Evolutionary conservation across 2,113 vertebrate genomes (phyloP), one percentile per base, ranked within the genome.

Genomic region (Phyllostomus discolor): DNA sequence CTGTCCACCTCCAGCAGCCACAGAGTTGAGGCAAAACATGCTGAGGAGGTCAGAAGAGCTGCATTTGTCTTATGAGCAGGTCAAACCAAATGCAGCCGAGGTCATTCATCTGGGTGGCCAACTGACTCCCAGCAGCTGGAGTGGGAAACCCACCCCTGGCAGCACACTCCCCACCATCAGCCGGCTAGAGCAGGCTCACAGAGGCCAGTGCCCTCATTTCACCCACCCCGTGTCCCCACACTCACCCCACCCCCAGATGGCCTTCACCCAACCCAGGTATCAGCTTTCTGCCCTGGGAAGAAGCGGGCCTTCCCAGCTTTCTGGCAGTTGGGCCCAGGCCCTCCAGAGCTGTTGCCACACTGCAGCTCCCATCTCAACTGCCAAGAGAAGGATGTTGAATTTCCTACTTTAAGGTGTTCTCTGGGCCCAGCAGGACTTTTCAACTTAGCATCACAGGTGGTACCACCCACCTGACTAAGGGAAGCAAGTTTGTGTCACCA

Each of bases 71-170:
- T 97, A 85, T 54, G 87, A 97, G 93, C 96, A 96, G 97, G 97
- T 98, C 97, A 98, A 82, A 97, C 97, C 97, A 98, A 97, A 92
- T 96, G 97, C 88, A 94, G 96, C 96, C 94, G 95, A 95, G 97
- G 97, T 97, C 73, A 84, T 97, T 97, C 96, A 96, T 98, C 97
- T 97, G 85, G 89, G 90, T 10, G 92, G 96, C 96, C 97, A 97
- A 98, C 97, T 93, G 94, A 76, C 96, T 87, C 95, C 98, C 98
- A 97, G 97, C 98, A 98, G 96, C 48, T 0, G 96, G 93, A 96
- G 90, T 73, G 79, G 78, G 84, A 92, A 92, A 33, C 67, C 94
- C 96, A 83, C 97, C 96, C 95, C 93, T 96, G 97, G 57, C 41
- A 19, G 95, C 94, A 97, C 81, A 35, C 80, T 78, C 84, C 97